Evolutionary conservation across 1,140 invertebrate species (phyloP), one percentile per base, ranked within the genome.

Genomic region (Chionoecetes opilio): DNA sequence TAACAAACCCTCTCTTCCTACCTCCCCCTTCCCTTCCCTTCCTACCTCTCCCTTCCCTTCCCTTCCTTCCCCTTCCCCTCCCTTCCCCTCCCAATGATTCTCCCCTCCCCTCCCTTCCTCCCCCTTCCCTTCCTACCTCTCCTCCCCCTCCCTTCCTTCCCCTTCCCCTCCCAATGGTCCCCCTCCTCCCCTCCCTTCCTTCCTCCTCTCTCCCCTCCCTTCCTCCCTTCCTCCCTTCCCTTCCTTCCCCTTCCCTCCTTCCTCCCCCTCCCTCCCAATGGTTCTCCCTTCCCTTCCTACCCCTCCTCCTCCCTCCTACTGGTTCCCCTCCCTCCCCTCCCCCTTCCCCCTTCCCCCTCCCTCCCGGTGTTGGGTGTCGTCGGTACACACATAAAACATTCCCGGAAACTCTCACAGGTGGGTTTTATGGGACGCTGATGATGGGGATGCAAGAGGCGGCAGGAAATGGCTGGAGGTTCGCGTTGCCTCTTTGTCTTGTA

Each of bases 371-470:
- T 26, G 6, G 21, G 63, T 75, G 63, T 75, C 6, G 63, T 17
- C 21, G 26, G n/a, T 21, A 17, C 11, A 75, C 63, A 75, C 63
- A 75, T 26, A 14, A 46, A 46, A n/a, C 63, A 26, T 75, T 82
- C 53, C 35, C 53, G 41, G 17, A 41, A 26, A 63, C 63, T 8
- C 75, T 34, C n/a, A 26, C 35, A 29, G 6, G 41, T 82, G 53
- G n/a, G 63, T 75, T 75, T 75, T 75, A 75, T 75, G 63, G 63
- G 63, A 53, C 46, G 63, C 26, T n/a, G 63, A n/a, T 75, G 63
- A n/a, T 21, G 63, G 63, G 53, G 63, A 75, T 75, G 63, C 21
- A n/a, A 26, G n/a, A 75, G 63, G 63, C 21, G 21, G 63, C n/a
- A 75, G 63, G 63, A 75, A 75, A 75, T 75, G 63, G 21, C n/a